These are phyloP conservation scores for Callipepla squamata DNA, from an alignment of 2,113 vertebrate species.

Conservation along the genomic window DNA sequence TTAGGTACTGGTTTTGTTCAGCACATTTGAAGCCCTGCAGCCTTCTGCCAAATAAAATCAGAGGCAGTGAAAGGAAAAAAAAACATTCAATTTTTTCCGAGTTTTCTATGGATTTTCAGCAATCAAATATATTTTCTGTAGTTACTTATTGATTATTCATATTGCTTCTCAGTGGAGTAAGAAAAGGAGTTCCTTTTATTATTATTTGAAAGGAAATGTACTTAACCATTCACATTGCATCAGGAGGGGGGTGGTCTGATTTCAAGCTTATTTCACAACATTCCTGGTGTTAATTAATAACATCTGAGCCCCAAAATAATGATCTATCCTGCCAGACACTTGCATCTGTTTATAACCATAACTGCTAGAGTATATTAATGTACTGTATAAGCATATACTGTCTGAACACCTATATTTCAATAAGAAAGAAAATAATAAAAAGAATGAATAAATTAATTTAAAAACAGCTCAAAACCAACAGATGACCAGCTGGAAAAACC, in stretches of 20 bases:
- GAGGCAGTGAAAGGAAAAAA: background rate
- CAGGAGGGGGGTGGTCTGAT: constrained; percentile 7
- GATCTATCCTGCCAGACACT: constrained; percentile 51
- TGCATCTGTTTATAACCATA: constrained; percentile 70
- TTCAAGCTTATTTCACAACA: constrained; percentile 64
- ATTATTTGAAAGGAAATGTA: background rate
- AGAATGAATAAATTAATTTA: background rate
- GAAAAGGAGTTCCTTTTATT: background rate
- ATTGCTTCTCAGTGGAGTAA: background rate
- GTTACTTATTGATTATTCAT: constrained; percentile 9
- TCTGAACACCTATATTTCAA: background rate
- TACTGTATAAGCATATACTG: constrained; percentile 22
- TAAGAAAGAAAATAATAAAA: background rate
- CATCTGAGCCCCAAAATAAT: constrained; percentile 65
- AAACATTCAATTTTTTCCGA: background rate
- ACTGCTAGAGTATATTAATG: constrained; percentile 38
- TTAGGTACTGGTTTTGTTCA: background rate
- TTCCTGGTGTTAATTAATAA: constrained; percentile 67
- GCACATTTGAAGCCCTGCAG: background rate
- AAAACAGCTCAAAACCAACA: background rate
- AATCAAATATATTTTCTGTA: background rate
- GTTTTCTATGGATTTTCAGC: background rate
- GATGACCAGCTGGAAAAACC: background rate
- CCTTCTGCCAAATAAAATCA: background rate
- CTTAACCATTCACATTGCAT: constrained; percentile 34